phyloP scores from a whole-genome alignment of 1,140 invertebrate species.

The Drosophila baimaii region DNA sequence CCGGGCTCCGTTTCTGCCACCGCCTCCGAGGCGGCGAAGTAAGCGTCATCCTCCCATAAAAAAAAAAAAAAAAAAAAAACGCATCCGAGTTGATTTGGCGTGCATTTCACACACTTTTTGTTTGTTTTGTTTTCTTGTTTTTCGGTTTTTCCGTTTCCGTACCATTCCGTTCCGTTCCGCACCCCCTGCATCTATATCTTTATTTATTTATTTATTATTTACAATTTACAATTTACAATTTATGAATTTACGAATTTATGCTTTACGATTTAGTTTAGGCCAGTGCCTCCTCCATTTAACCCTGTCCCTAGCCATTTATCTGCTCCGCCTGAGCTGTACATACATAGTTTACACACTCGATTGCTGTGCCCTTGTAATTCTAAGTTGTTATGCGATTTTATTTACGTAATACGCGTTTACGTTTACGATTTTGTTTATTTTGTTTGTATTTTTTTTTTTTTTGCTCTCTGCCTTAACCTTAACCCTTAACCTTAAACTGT shows the following conservation, averaged over 20 bases:
- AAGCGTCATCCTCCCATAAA: slow-evolving; percentile 58
- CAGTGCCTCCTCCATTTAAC: slow-evolving; percentile 60
- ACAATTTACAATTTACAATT: slow-evolving; percentile 4
- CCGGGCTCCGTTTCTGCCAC: slow-evolving; percentile 65
- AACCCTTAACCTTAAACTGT: slow-evolving; percentile 20
- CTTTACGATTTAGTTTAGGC: slow-evolving; percentile 58
- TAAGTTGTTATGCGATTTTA: slow-evolving; percentile 72
- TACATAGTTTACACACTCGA: slow-evolving; percentile 71
- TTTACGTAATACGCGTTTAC: slow-evolving; percentile 55
- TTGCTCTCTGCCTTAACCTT: slow-evolving; percentile 20
- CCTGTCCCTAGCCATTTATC: slow-evolving; percentile 69
- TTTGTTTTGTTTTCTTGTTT: slow-evolving; percentile 45
- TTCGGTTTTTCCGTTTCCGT: slow-evolving; percentile 35
- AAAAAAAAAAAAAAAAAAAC: slow-evolving; percentile 36
- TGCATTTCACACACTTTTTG: slow-evolving; percentile 48
- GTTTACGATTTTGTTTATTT: slow-evolving; percentile 28
- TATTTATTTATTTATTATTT: slow-evolving; percentile 36
- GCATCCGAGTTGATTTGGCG: slow-evolving; percentile 43
- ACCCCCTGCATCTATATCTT: slow-evolving; percentile 34
- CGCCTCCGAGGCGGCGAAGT: slow-evolving; percentile 66
- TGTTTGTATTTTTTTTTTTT: slow-evolving; percentile 15
- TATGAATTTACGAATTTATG: neutral
- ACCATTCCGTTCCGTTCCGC: slow-evolving; percentile 29
- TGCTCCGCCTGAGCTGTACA: slow-evolving; percentile 73
- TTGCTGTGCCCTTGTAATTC: slow-evolving; percentile 71